phyloP scores from a whole-genome alignment of 2,113 vertebrate species.

The Sceloporus undulatus region DNA sequence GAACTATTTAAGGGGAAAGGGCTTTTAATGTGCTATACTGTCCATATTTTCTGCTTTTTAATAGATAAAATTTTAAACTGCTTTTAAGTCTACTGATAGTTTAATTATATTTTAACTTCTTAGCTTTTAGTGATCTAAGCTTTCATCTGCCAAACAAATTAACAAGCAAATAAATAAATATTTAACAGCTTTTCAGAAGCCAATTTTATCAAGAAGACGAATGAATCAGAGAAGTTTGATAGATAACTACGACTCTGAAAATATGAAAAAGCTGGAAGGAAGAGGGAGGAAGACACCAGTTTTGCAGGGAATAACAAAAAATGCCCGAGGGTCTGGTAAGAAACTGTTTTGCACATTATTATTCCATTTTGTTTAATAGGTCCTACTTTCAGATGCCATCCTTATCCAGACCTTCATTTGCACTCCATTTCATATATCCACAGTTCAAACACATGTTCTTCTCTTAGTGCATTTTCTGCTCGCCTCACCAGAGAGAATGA shows the following conservation, averaged over 20 bases:
- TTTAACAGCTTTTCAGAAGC: slow-evolving; percentile 62
- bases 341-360: background rate
- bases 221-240: slow-evolving; percentile 62
- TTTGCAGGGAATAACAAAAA: background rate
- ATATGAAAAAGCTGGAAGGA: slow-evolving; percentile 23
- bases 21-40: background rate
- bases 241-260: slow-evolving; percentile 56
- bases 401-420: background rate
- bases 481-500: background rate
- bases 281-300: slow-evolving; percentile 43
- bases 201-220: slow-evolving; percentile 64
- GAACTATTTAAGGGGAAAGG: background rate
- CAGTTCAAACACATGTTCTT: background rate
- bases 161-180: background rate
- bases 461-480: background rate
- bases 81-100: too few relatives aligned
- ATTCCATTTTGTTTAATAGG: background rate
- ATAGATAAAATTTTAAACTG: too few relatives aligned
- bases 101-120: too few relatives aligned
- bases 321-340: slow-evolving; percentile 54
- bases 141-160: too few relatives aligned
- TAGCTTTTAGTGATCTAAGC: background rate
- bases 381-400: background rate
- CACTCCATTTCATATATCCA: background rate
- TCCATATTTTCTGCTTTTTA: background rate